Evolutionary conservation across 2,113 vertebrate species (phyloP).

Genomic region (Leuciscus idus): DNA sequence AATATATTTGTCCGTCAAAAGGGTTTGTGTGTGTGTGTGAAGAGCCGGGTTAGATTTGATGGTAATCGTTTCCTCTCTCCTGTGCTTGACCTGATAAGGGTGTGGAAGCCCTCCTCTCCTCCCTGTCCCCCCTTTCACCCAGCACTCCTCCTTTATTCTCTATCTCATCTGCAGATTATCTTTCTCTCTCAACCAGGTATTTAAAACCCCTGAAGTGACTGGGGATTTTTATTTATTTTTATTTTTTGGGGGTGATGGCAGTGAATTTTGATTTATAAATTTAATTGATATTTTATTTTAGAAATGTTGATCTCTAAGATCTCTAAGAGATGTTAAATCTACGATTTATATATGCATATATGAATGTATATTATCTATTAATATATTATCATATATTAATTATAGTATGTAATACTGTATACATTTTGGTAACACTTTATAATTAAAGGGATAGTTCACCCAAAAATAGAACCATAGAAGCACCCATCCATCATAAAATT

Average conservation of each 20-base stretch:
- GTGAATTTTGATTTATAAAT: not conserved
- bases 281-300: not conserved
- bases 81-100: slow-evolving; percentile 77
- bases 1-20: slow-evolving; percentile 75
- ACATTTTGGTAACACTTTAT: no score
- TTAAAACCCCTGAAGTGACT: not conserved
- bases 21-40: slow-evolving; percentile 19
- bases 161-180: slow-evolving; percentile 34
- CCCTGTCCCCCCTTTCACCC: slow-evolving; percentile 1
- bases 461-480: no score
- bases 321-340: no score
- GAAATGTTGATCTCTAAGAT: no score
- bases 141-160: slow-evolving; percentile 18
- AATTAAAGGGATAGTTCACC: no score
- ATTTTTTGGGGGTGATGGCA: not conserved
- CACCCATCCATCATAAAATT: no score
- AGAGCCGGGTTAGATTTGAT: slow-evolving; percentile 79
- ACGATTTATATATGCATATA: no score
- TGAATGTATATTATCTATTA: no score
- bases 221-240: not conserved
- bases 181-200: slow-evolving; percentile 23
- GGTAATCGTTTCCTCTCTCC: slow-evolving; percentile 78
- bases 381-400: no score
- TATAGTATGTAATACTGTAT: no score
- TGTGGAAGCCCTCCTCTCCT: slow-evolving; percentile 60